These are phyloP conservation scores for Myodes glareolus DNA, from an alignment of 2,113 vertebrate species.

Conservation along the genomic window DNA sequence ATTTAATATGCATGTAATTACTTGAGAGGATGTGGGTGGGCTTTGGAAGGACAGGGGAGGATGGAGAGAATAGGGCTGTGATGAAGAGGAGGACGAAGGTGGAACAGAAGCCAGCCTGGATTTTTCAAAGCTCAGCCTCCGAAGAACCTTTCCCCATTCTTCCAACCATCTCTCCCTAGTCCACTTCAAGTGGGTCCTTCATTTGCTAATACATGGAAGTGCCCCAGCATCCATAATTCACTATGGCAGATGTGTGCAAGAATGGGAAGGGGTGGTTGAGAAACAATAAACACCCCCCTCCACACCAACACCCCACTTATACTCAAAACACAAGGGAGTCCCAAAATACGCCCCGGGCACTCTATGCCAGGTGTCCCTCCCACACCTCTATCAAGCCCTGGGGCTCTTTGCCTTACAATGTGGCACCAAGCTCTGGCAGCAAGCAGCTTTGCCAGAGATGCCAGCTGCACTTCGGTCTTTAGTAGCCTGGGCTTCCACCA, in stretches of 20 bases:
- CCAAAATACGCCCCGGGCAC: not conserved
- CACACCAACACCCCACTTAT: not conserved
- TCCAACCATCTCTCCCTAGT: not conserved
- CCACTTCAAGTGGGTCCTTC: not conserved
- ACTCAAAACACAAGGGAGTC: not conserved
- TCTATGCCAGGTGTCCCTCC: slow-evolving; percentile 4
- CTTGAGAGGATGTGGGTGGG: not conserved
- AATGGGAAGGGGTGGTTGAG: not conserved
- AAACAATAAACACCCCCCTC: not conserved
- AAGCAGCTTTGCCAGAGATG: not conserved
- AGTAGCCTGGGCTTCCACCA: not conserved
- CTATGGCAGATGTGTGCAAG: not conserved
- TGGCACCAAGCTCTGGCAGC: not conserved
- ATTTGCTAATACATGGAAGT: not conserved
- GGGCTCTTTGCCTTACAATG: not conserved
- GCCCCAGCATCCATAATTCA: slow-evolving; percentile 50
- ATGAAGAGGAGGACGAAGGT: too few relatives aligned
- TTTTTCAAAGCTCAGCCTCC: not conserved
- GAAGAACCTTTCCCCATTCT: not conserved
- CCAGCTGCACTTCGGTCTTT: not conserved
- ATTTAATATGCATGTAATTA: not conserved
- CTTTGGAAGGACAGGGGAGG: not conserved
- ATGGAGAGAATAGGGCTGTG: not conserved
- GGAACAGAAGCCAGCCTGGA: rapidly evolving
- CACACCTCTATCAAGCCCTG: not conserved